Conservation (phyloP, 2,797 vertebrate species). For the Eidolon dupreanum region DNA sequence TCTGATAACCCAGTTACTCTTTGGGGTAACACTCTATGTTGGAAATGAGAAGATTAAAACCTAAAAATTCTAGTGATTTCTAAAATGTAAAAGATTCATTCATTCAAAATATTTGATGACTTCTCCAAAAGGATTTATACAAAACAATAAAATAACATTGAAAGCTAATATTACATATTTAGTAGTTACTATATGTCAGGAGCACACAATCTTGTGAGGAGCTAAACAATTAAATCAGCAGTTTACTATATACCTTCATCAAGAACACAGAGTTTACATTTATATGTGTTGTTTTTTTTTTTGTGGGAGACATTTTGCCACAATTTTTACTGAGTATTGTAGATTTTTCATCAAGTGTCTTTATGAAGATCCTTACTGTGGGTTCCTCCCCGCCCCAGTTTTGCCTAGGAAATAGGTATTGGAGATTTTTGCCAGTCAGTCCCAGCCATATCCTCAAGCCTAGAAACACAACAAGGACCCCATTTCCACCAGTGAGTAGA, state of each 20-base stretch:
- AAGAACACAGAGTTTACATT: conserved; percentile 8
- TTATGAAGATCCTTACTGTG: neutral
- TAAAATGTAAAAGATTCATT: neutral
- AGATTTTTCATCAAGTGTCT: neutral
- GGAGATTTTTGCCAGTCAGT: neutral
- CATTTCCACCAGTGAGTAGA: neutral
- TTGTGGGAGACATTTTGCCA: neutral
- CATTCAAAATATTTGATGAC: neutral
- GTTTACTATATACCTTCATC: neutral
- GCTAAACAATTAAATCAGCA: neutral
- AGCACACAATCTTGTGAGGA: neutral
- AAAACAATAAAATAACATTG: neutral
- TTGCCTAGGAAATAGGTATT: neutral
- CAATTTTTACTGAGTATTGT: neutral
- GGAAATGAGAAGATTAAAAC: neutral
- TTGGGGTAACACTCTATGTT: neutral
- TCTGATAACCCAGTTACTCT: neutral
- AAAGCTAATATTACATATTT: neutral
- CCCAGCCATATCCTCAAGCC: neutral
- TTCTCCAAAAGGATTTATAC: neutral
- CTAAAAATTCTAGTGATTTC: conserved; percentile 3
- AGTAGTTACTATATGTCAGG: neutral
- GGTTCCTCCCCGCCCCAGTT: neutral
- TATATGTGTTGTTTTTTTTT: neutral
- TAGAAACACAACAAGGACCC: neutral